Evolutionary conservation across 2,888 invertebrate species (phyloP).

Genomic region (Priocnemis perturbator): DNA sequence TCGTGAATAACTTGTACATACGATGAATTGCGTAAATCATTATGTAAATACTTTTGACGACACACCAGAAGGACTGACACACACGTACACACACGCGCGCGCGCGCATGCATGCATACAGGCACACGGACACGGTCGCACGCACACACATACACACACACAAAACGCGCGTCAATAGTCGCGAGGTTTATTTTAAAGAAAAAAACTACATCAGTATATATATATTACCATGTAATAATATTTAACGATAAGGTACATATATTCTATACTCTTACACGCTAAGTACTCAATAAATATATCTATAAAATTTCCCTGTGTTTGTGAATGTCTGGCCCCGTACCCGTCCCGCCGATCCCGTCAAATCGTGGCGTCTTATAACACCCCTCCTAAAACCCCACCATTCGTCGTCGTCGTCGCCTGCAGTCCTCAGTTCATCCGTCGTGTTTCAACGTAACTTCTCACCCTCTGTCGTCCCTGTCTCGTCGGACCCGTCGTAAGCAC

Average conservation of each 20-base stretch:
- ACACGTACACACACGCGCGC: slow-evolving; percentile 29
- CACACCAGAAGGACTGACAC: slow-evolving; percentile 49
- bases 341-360: slow-evolving; percentile 58
- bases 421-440: too few relatives aligned
- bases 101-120: too few relatives aligned
- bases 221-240: slow-evolving; percentile 69
- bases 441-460: too few relatives aligned
- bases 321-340: slow-evolving; percentile 66
- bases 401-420: too few relatives aligned
- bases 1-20: slow-evolving; percentile 64
- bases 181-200: slow-evolving; percentile 63
- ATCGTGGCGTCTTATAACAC: slow-evolving; percentile 58
- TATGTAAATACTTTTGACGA: slow-evolving; percentile 69
- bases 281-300: slow-evolving; percentile 75
- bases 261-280: slow-evolving; percentile 75
- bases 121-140: slow-evolving; percentile 48
- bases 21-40: slow-evolving; percentile 62
- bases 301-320: slow-evolving; percentile 74
- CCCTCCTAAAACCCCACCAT: slow-evolving; percentile 7
- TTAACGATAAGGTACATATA: slow-evolving; percentile 72
- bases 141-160: background rate
- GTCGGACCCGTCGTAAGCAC: slow-evolving; percentile 12
- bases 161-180: slow-evolving; percentile 34
- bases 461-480: background rate
- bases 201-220: slow-evolving; percentile 58